These are phyloP conservation scores for Columba livia DNA, from an alignment of 2,113 vertebrate genomes.

Conservation along the genomic window DNA sequence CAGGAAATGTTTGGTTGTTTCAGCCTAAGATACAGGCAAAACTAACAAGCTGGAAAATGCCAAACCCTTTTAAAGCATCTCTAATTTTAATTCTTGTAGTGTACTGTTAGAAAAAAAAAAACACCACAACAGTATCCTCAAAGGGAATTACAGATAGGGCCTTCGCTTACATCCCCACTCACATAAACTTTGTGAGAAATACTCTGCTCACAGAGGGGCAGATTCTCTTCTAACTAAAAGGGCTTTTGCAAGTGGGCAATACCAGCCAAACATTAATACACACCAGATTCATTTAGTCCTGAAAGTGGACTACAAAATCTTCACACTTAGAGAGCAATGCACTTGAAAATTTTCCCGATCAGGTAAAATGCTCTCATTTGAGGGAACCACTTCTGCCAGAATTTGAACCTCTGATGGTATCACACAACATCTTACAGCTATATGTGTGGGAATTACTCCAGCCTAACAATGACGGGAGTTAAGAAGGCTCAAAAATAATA, in stretches of 20 bases:
- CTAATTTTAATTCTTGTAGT: background rate
- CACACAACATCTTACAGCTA: background rate
- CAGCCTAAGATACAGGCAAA: background rate
- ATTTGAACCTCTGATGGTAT: background rate
- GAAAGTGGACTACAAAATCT: background rate
- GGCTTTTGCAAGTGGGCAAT: background rate
- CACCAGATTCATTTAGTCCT: background rate
- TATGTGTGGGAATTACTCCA: background rate
- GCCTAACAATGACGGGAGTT: accelerated
- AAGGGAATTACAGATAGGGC: background rate
- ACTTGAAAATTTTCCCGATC: background rate
- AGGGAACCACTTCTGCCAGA: background rate
- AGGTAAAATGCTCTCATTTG: background rate
- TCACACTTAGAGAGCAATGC: background rate
- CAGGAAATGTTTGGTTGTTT: background rate
- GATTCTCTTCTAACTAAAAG: background rate
- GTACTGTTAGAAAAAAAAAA: background rate
- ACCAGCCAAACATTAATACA: background rate
- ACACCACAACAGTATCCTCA: background rate
- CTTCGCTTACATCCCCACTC: background rate
- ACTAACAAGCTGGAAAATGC: background rate
- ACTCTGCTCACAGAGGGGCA: background rate
- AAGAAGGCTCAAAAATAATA: background rate
- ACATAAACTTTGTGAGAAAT: background rate
- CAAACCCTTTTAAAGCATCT: background rate